These are phyloP conservation scores for Cyprinodon variegatus DNA, from an alignment of 2,113 vertebrate genomes.

Conservation along the genomic window DNA sequence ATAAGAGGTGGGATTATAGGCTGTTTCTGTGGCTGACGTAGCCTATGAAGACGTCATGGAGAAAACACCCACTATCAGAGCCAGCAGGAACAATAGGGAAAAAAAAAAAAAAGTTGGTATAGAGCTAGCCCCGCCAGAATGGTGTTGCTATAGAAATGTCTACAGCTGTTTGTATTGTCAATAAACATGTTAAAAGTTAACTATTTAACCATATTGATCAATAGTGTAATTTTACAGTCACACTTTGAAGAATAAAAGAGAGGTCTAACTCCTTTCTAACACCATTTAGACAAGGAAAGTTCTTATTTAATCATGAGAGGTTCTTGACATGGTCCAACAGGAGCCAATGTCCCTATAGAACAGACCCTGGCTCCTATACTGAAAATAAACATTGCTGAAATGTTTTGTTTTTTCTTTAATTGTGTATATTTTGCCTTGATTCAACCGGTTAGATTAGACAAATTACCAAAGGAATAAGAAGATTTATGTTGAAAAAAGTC, in stretches of 20 bases:
- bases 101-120: neutral
- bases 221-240: no score
- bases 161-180: neutral
- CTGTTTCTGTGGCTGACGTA: conserved; percentile 13
- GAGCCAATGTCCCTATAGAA: no score
- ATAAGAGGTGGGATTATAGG: neutral
- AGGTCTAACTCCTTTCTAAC: neutral
- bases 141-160: neutral
- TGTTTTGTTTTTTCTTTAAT: no score
- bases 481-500: no score
- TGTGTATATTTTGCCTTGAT: no score
- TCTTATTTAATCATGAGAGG: no score
- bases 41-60: neutral
- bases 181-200: neutral
- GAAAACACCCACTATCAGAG: neutral
- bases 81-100: neutral
- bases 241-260: no score
- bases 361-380: no score
- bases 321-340: no score
- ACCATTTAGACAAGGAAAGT: neutral
- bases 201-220: neutral
- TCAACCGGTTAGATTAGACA: no score
- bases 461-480: no score
- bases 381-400: no score
- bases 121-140: neutral